A percentile compares a stretch with the other conserved stretches of the same genome.
Evolutionary conservation across 2,888 invertebrate genomes (phyloP).

Genomic region (Tuta absoluta): DNA sequence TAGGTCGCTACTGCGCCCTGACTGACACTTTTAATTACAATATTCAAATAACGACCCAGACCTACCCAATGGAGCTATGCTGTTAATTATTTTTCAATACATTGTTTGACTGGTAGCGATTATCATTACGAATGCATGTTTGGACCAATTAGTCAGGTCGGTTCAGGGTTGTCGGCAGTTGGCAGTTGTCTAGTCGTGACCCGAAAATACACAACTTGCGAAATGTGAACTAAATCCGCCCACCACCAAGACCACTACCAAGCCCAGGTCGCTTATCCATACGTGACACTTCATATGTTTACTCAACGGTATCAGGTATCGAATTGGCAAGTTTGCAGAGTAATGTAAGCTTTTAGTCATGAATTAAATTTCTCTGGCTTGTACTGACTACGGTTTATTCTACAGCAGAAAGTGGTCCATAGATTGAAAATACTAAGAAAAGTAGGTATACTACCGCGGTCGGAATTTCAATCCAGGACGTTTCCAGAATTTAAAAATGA

Average conservation of each 20-base stretch:
- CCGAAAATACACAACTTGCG: slow-evolving; percentile 22
- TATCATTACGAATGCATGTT: slow-evolving; percentile 32
- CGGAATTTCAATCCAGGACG: no score
- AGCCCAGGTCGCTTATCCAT: slow-evolving; percentile 7
- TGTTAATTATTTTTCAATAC: slow-evolving; percentile 20
- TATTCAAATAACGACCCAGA: no score
- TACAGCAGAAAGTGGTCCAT: no score
- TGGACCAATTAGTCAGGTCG: slow-evolving; percentile 39
- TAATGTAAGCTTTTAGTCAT: no score
- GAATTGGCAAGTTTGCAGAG: neutral
- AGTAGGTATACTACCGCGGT: no score
- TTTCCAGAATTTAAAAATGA: no score
- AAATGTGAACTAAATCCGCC: slow-evolving; percentile 25
- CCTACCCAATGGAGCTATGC: no score
- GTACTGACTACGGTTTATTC: no score
- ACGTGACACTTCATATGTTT: slow-evolving; percentile 18
- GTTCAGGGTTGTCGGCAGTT: slow-evolving; percentile 33
- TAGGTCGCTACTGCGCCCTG: no score
- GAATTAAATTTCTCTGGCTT: neutral
- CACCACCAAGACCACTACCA: neutral
- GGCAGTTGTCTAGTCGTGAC: slow-evolving; percentile 30
- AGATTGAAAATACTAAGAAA: no score
- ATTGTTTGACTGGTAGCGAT: slow-evolving; percentile 25
- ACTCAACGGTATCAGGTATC: slow-evolving; percentile 4
- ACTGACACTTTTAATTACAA: no score